These are phyloP conservation scores for Drosophila lutescens DNA, from an alignment of 2,888 invertebrate species.

Conservation along the genomic window DNA sequence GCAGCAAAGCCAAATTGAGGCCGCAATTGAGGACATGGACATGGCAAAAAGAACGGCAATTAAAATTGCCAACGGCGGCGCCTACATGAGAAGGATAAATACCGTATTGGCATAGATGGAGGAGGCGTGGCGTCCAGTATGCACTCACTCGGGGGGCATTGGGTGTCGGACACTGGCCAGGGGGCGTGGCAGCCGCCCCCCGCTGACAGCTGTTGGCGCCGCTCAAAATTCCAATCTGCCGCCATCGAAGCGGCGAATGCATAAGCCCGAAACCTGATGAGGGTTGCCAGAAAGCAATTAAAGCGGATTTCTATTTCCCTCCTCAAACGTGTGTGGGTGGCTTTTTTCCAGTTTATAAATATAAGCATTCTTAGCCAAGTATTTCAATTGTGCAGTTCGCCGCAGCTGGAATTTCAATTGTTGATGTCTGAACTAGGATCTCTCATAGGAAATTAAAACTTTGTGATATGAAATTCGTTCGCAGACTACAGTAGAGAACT, in stretches of 20 bases:
- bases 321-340: slow-evolving; percentile 2
- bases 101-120: slow-evolving; percentile 51
- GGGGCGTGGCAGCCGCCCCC: slow-evolving; percentile 30
- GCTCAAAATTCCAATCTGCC: slow-evolving; percentile 43
- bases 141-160: not conserved
- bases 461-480: not conserved
- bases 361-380: not conserved
- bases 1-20: slow-evolving; percentile 28
- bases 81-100: slow-evolving; percentile 31
- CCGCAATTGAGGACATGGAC: slow-evolving; percentile 23
- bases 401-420: slow-evolving; percentile 4
- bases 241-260: slow-evolving; percentile 27
- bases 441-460: not conserved
- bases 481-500: no score
- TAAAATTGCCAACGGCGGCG: slow-evolving; percentile 52
- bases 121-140: slow-evolving; percentile 42
- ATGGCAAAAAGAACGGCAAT: slow-evolving; percentile 51
- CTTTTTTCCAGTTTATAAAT: slow-evolving; percentile 17
- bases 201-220: slow-evolving; percentile 33
- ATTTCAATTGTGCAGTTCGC: slow-evolving; percentile 22
- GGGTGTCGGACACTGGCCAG: slow-evolving; percentile 1
- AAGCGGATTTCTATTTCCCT: slow-evolving; percentile 3
- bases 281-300: slow-evolving; percentile 29
- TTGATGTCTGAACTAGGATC: not conserved
- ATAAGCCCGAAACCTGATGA: slow-evolving; percentile 25